Conservation (phyloP, 2,113 vertebrate genomes). For the Cyanoderma ruficeps region DNA sequence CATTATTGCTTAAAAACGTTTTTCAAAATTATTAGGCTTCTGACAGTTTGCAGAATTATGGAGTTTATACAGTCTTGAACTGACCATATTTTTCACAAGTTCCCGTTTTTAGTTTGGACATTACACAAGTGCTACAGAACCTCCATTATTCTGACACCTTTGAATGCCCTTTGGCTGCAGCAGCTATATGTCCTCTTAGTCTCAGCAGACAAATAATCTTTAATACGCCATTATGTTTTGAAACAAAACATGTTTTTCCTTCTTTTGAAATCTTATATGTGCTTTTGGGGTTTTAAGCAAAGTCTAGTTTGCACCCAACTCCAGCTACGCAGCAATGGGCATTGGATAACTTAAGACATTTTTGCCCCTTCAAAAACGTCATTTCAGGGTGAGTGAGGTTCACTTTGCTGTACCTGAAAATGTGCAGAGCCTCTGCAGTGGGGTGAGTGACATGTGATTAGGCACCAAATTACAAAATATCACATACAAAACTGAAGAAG, state of each 20-base stretch:
- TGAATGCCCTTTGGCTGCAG: not conserved
- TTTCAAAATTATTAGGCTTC: constrained; percentile 19
- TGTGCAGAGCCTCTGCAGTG: not conserved
- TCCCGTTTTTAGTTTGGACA: constrained; percentile 55
- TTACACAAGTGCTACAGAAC: constrained; percentile 30
- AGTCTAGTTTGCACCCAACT: not conserved
- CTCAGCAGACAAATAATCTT: not conserved
- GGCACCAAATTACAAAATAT: not conserved
- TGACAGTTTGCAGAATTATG: not conserved
- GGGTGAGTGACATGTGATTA: not conserved
- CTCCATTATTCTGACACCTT: constrained; percentile 11
- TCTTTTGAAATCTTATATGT: not conserved
- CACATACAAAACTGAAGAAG: not conserved
- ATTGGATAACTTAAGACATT: not conserved
- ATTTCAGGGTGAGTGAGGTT: not conserved
- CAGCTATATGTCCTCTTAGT: not conserved
- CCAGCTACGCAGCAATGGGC: not conserved
- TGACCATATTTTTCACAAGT: constrained; percentile 33
- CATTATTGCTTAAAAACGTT: constrained; percentile 40
- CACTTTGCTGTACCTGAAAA: not conserved
- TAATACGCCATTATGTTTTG: not conserved
- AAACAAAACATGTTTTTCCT: not conserved
- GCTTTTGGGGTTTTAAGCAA: not conserved
- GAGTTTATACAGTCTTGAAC: constrained; percentile 17
- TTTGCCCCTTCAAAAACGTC: not conserved